Percentiles rank a stretch among this genome's conserved stretches.
phyloP scores from a whole-genome alignment of 2,888 invertebrate species.

The Iselma pallidipennis region DNA sequence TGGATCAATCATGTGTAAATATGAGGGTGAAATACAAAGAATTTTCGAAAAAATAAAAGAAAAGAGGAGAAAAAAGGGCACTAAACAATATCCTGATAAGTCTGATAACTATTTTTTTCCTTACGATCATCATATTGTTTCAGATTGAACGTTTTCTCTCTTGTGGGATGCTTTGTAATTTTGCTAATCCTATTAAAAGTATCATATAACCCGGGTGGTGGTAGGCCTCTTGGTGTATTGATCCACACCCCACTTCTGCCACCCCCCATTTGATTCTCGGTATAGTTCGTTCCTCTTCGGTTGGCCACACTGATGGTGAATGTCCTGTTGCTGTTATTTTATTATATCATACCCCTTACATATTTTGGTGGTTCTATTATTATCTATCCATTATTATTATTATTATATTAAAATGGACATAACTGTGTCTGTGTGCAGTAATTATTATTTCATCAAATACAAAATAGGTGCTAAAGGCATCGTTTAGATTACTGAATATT shows the following conservation, averaged over 20 bases:
- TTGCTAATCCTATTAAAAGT: conserved; percentile 57
- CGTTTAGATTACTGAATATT: not conserved
- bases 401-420: not conserved
- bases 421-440: not conserved
- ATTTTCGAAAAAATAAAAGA: not conserved
- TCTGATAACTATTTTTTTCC: not conserved
- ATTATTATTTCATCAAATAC: not conserved
- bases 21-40: not conserved
- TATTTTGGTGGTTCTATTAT: not conserved
- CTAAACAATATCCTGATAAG: not conserved
- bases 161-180: conserved; percentile 52
- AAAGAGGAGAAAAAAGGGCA: too few relatives aligned
- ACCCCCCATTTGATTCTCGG: conserved; percentile 30
- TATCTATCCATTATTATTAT: not conserved
- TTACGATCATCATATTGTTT: conserved; percentile 23
- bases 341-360: conserved; percentile 3
- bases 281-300: conserved; percentile 29
- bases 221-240: conserved; percentile 54
- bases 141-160: conserved; percentile 50
- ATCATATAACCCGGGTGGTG: conserved; percentile 52
- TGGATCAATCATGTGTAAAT: not conserved
- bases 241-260: conserved; percentile 45
- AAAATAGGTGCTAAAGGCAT: not conserved
- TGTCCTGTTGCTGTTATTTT: conserved; percentile 18
- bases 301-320: conserved; percentile 27